A percentile compares a stretch with the other conserved stretches of the same genome.
Conservation (phyloP, 2,888 invertebrate species). For the Platerodrilus igneus region DNA sequence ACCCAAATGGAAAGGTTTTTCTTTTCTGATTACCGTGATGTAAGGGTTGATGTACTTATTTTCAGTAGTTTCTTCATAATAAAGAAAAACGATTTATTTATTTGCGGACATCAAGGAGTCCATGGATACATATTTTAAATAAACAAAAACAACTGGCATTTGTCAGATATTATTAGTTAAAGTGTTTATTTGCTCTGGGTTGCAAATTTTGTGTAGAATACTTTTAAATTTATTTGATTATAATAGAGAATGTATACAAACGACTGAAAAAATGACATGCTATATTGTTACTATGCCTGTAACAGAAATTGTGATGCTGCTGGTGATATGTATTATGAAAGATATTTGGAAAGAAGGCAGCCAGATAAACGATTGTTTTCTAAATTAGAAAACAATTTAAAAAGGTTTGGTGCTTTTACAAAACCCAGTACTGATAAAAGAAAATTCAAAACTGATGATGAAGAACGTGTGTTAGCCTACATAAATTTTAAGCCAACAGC, state of each 20-base stretch:
- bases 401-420: neutral
- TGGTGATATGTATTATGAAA: neutral
- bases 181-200: too few relatives aligned
- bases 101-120: too few relatives aligned
- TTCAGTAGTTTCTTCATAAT: too few relatives aligned
- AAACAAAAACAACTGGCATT: too few relatives aligned
- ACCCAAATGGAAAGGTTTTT: too few relatives aligned
- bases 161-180: too few relatives aligned
- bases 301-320: neutral
- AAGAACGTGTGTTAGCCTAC: neutral
- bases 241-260: neutral
- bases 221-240: too few relatives aligned
- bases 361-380: neutral
- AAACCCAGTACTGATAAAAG: neutral
- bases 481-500: neutral
- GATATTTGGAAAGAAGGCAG: slow-evolving; percentile 2
- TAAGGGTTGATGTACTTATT: too few relatives aligned
- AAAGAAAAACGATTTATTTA: too few relatives aligned
- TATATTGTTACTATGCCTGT: neutral
- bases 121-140: too few relatives aligned
- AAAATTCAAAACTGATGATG: neutral
- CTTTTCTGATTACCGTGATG: too few relatives aligned
- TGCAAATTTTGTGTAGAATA: too few relatives aligned
- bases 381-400: slow-evolving; percentile 2
- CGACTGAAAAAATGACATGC: neutral